These are phyloP conservation scores for Achatina immaculata DNA, from an alignment of 1,140 invertebrate species.

Conservation along the genomic window DNA sequence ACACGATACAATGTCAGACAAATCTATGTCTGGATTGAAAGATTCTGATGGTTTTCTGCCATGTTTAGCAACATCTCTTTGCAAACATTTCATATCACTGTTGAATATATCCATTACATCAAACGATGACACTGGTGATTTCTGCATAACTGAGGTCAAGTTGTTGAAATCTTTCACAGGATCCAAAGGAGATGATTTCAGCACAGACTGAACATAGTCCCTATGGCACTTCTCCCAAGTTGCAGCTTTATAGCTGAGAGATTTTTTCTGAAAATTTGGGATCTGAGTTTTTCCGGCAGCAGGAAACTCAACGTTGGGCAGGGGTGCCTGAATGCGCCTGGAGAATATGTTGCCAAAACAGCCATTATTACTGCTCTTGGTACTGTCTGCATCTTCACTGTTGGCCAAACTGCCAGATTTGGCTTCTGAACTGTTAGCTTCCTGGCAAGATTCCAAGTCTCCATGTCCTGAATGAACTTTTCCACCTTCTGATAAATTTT, in stretches of 20 bases:
- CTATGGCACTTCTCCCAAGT: slow-evolving; percentile 29
- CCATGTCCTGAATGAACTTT: neutral
- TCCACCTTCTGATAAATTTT: neutral
- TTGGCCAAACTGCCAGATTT: neutral
- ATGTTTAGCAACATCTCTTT: neutral
- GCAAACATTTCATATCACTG: neutral
- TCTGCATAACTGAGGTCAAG: slow-evolving; percentile 1
- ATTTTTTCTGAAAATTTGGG: neutral
- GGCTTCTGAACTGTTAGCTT: neutral
- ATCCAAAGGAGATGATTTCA: slow-evolving; percentile 7
- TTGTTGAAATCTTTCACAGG: neutral
- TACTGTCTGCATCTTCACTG: neutral
- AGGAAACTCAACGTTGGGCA: neutral
- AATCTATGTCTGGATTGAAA: neutral
- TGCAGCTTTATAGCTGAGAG: slow-evolving; percentile 3
- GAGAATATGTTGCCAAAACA: slow-evolving; percentile 33
- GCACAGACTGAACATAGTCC: neutral
- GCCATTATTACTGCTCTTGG: slow-evolving; percentile 6
- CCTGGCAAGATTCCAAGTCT: neutral
- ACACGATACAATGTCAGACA: neutral
- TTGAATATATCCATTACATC: neutral
- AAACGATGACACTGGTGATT: neutral
- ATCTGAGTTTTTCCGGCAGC: neutral
- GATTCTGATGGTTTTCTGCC: neutral
- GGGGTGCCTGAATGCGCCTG: neutral